phyloP scores from a whole-genome alignment of 2,797 vertebrate genomes.

The Valencia hispanica region DNA sequence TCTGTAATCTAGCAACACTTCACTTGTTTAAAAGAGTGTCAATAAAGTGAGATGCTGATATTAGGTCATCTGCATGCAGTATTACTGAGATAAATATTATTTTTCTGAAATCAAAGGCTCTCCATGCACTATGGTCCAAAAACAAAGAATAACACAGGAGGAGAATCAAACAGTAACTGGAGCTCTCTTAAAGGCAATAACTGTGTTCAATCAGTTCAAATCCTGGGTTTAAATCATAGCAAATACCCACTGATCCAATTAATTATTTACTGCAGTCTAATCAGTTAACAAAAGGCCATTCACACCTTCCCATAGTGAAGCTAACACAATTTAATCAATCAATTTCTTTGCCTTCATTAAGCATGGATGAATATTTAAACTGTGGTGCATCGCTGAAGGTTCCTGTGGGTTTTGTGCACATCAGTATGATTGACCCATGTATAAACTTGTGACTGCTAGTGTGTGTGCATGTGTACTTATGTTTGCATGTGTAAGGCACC shows the following conservation, averaged over 20 bases:
- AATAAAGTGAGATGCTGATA: neutral
- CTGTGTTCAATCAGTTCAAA: slow-evolving; percentile 36
- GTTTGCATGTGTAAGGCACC: neutral
- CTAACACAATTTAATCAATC: slow-evolving; percentile 68
- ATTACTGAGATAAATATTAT: neutral
- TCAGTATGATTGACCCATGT: slow-evolving; percentile 20
- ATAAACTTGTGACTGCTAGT: slow-evolving; percentile 11
- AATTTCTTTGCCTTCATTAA: slow-evolving; percentile 64
- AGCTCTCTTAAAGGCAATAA: slow-evolving; percentile 12
- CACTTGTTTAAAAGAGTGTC: neutral
- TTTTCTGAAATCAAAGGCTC: neutral
- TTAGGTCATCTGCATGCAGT: neutral
- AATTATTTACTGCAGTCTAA: slow-evolving; percentile 62
- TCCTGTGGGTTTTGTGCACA: slow-evolving; percentile 39
- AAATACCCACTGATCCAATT: slow-evolving; percentile 43
- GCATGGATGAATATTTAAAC: slow-evolving; percentile 65
- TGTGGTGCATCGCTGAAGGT: slow-evolving; percentile 31
- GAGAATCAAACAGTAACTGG: neutral
- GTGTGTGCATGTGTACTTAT: neutral
- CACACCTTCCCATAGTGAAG: slow-evolving; percentile 58
- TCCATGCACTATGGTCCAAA: neutral
- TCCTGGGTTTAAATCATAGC: slow-evolving; percentile 23
- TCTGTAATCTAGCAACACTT: too few relatives aligned
- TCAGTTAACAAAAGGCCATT: slow-evolving; percentile 70
- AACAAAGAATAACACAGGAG: neutral